These are phyloP conservation scores for Caenorhabditis afra DNA, from an alignment of 2,888 invertebrate genomes.

Conservation along the genomic window DNA sequence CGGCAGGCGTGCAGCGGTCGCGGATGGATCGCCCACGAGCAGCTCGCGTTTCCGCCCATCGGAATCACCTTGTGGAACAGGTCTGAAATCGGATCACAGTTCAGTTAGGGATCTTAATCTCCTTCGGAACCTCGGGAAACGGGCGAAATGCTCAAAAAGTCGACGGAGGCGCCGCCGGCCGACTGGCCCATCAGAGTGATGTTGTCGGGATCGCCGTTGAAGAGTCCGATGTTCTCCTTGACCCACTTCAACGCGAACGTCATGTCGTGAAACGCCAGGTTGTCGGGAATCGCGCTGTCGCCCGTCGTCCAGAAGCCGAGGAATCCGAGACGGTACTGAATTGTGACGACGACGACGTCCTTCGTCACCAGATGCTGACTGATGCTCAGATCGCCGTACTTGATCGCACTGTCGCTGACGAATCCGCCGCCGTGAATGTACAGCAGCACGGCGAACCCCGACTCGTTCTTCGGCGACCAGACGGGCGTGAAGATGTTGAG, in stretches of 20 bases:
- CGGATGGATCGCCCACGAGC: slow-evolving; percentile 49
- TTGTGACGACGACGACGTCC: slow-evolving; percentile 68
- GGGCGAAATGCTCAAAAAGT: slow-evolving; percentile 65
- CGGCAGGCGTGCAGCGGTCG: slow-evolving; percentile 43
- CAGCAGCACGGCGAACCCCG: slow-evolving; percentile 67
- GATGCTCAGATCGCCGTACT: slow-evolving; percentile 67
- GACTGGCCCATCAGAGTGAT: slow-evolving; percentile 70
- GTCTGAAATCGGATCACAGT: slow-evolving; percentile 41
- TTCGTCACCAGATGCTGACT: slow-evolving; percentile 64
- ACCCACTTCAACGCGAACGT: slow-evolving; percentile 68
- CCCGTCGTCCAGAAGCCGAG: slow-evolving; percentile 71
- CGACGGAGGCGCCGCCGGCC: slow-evolving; percentile 66
- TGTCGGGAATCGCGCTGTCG: slow-evolving; percentile 63
- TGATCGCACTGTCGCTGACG: slow-evolving; percentile 62
- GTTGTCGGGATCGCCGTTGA: slow-evolving; percentile 64
- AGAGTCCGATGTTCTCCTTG: slow-evolving; percentile 58
- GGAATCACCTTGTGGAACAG: slow-evolving; percentile 71
- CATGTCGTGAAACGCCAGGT: slow-evolving; percentile 66
- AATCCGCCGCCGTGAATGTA: slow-evolving; percentile 70
- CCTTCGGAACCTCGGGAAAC: slow-evolving; percentile 54
- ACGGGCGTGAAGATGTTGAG: slow-evolving; percentile 70
- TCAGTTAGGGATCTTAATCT: background rate
- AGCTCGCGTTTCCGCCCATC: slow-evolving; percentile 66
- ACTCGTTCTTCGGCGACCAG: slow-evolving; percentile 53
- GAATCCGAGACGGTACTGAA: slow-evolving; percentile 72